These are phyloP conservation scores for Pseudolycoriella hygida DNA, from an alignment of 2,888 invertebrate genomes.

Conservation along the genomic window DNA sequence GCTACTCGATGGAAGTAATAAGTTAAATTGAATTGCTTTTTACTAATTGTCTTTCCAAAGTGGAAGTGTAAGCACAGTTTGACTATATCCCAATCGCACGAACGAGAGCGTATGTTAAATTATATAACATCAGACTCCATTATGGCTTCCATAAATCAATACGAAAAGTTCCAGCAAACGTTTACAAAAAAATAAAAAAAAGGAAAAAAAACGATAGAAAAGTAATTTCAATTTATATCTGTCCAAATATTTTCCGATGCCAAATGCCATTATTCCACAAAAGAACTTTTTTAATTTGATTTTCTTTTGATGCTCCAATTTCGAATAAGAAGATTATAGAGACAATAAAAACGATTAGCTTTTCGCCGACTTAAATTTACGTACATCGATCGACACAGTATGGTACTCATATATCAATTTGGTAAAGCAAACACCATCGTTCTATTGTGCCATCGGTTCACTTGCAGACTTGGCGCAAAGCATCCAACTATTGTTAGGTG, in stretches of 20 bases:
- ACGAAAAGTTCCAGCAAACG: background rate
- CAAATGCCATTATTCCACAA: background rate
- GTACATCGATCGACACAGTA: background rate
- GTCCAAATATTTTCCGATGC: background rate
- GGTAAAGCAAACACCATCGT: background rate
- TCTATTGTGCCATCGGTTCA: background rate
- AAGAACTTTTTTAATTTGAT: conserved; percentile 8
- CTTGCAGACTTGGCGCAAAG: background rate
- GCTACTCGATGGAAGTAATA: too few species aligned
- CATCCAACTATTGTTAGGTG: background rate
- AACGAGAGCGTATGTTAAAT: too few species aligned
- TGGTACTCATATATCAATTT: background rate
- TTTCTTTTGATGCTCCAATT: conserved; percentile 7
- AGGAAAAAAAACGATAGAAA: background rate
- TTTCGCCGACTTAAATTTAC: background rate
- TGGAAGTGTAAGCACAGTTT: too few species aligned
- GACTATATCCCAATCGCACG: too few species aligned
- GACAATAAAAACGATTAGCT: conserved; percentile 8
- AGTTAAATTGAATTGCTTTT: too few species aligned
- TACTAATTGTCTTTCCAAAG: too few species aligned
- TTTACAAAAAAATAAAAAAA: background rate
- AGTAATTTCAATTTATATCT: background rate
- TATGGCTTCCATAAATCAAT: too few species aligned
- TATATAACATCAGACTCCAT: too few species aligned
- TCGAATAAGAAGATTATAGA: conserved; percentile 7